A percentile compares a stretch with the other conserved stretches of the same genome.
Evolutionary conservation across 2,888 invertebrate genomes (phyloP).

Genomic region (Conchocele bisecta): DNA sequence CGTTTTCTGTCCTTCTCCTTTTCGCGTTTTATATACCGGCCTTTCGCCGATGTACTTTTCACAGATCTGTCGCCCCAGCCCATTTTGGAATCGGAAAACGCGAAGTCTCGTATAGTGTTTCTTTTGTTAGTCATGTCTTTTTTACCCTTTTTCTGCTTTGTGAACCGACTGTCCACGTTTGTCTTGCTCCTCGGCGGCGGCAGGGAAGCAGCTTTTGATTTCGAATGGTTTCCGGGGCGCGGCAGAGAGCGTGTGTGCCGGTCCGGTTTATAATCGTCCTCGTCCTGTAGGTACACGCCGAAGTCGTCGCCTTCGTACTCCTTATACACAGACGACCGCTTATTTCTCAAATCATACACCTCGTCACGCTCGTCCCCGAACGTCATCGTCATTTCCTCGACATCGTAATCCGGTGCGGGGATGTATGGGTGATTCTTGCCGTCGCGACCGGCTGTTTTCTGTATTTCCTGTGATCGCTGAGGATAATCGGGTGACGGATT

Average conservation of each 20-base stretch:
- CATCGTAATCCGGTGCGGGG: conserved; percentile 66
- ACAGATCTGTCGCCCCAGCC: conserved; percentile 64
- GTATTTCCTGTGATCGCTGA: no score
- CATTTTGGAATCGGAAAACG: conserved; percentile 65
- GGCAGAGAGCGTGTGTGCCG: neutral
- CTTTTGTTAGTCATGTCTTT: conserved; percentile 42
- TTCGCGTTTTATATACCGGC: conserved; percentile 63
- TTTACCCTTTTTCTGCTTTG: conserved; percentile 23
- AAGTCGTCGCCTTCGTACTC: conserved; percentile 63
- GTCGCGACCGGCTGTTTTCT: no score
- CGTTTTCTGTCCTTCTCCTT: conserved; percentile 46
- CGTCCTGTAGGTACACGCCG: conserved; percentile 58
- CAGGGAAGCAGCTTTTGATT: neutral
- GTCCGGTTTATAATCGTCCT: conserved; percentile 59
- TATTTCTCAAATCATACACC: neutral
- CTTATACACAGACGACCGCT: conserved; percentile 10
- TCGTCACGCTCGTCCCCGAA: conserved; percentile 50
- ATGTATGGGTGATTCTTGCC: conserved; percentile 50
- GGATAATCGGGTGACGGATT: conserved; percentile 27
- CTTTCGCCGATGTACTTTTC: conserved; percentile 64
- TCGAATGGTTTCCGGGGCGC: neutral
- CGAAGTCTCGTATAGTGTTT: conserved; percentile 62
- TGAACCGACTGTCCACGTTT: neutral
- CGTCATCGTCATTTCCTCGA: conserved; percentile 57
- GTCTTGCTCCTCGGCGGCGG: neutral